phyloP scores from a whole-genome alignment of 2,113 vertebrate genomes.

The Zootoca vivipara region DNA sequence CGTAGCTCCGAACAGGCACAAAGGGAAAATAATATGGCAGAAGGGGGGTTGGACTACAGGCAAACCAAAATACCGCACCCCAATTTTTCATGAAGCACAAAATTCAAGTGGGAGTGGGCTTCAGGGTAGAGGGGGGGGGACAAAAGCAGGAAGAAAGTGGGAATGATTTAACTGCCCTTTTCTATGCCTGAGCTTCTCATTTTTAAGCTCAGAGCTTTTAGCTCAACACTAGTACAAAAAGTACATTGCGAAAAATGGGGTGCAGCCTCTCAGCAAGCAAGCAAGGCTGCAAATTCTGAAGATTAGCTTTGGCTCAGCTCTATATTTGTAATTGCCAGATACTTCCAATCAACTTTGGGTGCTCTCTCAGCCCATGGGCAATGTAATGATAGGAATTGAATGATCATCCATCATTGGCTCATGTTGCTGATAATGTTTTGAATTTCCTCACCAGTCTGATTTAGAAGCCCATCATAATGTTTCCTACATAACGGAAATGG shows the following conservation, averaged over 20 bases:
- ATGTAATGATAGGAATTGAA: slow-evolving; percentile 56
- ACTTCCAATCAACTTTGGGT: slow-evolving; percentile 52
- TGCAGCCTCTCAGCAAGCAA: too few species aligned
- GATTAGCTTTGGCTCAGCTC: not conserved
- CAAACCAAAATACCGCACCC: not conserved
- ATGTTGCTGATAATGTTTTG: slow-evolving; percentile 34
- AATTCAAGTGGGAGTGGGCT: not conserved
- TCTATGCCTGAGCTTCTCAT: not conserved
- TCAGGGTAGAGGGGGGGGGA: not conserved
- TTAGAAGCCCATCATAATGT: slow-evolving; percentile 22
- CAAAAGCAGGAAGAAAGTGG: not conserved
- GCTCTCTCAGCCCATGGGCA: slow-evolving; percentile 40
- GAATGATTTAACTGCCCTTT: not conserved
- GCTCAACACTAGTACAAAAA: not conserved
- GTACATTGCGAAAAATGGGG: not conserved
- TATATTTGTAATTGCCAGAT: slow-evolving; percentile 30
- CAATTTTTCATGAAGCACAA: too few species aligned
- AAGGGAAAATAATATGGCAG: not conserved
- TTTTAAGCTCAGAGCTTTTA: not conserved
- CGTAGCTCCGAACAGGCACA: not conserved
- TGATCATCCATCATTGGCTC: slow-evolving; percentile 42
- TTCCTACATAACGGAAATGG: not conserved
- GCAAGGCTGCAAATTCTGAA: not conserved
- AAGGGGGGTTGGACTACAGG: not conserved
- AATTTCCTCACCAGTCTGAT: slow-evolving; percentile 13